Conservation (phyloP, 1,140 invertebrate genomes). For the Orchestia grillus region DNA sequence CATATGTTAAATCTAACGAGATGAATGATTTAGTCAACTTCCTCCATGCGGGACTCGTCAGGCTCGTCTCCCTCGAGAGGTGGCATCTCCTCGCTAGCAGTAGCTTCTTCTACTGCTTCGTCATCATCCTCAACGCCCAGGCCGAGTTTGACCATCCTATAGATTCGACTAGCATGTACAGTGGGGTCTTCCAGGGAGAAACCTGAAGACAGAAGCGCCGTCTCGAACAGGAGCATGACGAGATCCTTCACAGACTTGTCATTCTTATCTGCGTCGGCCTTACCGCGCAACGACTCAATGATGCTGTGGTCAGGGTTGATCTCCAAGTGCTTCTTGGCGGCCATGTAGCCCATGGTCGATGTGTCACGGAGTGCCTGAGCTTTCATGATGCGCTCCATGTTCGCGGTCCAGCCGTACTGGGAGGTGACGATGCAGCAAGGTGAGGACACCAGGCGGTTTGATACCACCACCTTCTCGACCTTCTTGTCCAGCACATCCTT, state of each 20-base stretch:
- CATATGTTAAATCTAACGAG: neutral
- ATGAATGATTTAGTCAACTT: conserved; percentile 88
- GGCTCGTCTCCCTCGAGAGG: conserved; percentile 88
- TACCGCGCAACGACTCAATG: conserved; percentile 88
- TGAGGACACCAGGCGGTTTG: conserved; percentile 92
- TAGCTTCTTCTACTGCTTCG: conserved; percentile 85
- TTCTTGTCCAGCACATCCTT: conserved; percentile 98
- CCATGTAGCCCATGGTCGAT: conserved; percentile 99
- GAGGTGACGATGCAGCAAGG: conserved; percentile 99
- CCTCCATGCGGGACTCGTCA: conserved; percentile 97
- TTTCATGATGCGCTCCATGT: conserved; percentile 99
- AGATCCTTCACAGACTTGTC: conserved; percentile 97
- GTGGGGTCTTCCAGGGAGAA: conserved; percentile 90
- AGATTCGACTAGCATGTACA: conserved; percentile 75
- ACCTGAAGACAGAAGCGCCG: conserved; percentile 89
- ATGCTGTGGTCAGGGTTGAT: conserved; percentile 99
- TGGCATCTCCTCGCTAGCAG: conserved; percentile 81
- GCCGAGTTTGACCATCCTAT: conserved; percentile 95
- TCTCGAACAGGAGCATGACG: conserved; percentile 92
- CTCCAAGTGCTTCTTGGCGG: conserved; percentile 97
- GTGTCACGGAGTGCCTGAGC: conserved; percentile 95
- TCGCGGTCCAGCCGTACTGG: conserved; percentile 98
- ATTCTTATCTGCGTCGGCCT: conserved; percentile 95
- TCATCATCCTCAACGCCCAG: conserved; percentile 96
- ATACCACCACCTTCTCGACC: conserved; percentile 96